These are phyloP conservation scores for Acanthurus lineatus DNA, from an alignment of 2,797 vertebrate species.

Conservation along the genomic window DNA sequence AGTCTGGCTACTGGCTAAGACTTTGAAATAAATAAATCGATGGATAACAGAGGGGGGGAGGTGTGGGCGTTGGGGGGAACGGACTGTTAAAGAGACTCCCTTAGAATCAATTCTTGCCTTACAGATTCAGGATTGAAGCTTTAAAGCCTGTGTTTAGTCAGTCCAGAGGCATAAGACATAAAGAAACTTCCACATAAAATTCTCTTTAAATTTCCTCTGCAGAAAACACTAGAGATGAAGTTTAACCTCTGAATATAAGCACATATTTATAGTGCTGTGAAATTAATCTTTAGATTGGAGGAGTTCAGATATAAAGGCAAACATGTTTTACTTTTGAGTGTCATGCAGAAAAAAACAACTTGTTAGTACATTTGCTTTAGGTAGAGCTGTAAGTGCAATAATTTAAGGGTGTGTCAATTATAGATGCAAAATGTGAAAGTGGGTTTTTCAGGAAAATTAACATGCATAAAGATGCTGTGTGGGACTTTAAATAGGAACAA, in stretches of 20 bases:
- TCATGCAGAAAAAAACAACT: neutral
- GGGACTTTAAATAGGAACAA: neutral
- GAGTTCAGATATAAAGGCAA: neutral
- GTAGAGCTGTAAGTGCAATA: neutral
- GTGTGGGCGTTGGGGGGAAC: too few species aligned
- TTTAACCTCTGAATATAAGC: conserved; percentile 2
- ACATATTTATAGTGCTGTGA: neutral
- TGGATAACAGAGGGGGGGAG: conserved; percentile 20
- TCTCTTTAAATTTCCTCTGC: neutral
- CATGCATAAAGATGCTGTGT: neutral
- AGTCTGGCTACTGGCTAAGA: conserved; percentile 45
- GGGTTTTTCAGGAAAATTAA: neutral
- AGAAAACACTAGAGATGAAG: conserved; percentile 1
- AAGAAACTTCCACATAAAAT: conserved; percentile 2
- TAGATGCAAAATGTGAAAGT: neutral
- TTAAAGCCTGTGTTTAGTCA: conserved; percentile 36
- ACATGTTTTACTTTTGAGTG: neutral
- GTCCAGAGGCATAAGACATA: neutral
- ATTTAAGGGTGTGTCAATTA: neutral
- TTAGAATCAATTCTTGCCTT: conserved; percentile 42
- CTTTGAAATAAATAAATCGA: conserved; percentile 59
- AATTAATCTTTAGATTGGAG: neutral
- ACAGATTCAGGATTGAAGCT: conserved; percentile 18
- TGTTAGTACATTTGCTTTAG: neutral
- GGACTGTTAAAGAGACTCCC: conserved; percentile 10